Conservation (phyloP, 2,113 vertebrate species). For the Pleuronectes platessa region DNA sequence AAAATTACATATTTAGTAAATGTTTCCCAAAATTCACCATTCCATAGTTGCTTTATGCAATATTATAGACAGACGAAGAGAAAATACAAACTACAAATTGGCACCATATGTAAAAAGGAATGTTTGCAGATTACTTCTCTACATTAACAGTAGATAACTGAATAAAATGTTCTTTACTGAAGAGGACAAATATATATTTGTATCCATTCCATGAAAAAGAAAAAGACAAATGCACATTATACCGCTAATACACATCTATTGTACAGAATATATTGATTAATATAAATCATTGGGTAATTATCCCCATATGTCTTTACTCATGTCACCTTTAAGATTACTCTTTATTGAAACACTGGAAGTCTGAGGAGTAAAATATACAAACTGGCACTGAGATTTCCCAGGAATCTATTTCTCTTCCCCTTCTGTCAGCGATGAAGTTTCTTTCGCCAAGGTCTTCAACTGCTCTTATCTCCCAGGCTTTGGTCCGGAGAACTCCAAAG, state of each 20-base stretch:
- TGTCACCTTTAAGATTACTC: background rate
- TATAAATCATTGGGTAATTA: too few species aligned
- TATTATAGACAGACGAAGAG: background rate
- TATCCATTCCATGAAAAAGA: too few species aligned
- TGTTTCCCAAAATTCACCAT: too few species aligned
- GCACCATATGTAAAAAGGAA: too few species aligned
- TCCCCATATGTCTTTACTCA: background rate
- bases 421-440: conserved; percentile 34
- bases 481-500: conserved; percentile 43
- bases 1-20: too few species aligned
- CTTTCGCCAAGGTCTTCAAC: conserved; percentile 59
- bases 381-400: background rate
- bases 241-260: too few species aligned
- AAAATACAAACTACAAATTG: background rate
- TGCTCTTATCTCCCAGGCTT: conserved; percentile 42
- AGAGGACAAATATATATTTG: too few species aligned
- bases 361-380: conserved; percentile 33
- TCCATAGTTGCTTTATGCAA: background rate
- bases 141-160: too few species aligned
- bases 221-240: too few species aligned
- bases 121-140: too few species aligned
- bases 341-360: background rate
- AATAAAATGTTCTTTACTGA: too few species aligned
- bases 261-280: too few species aligned
- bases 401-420: conserved; percentile 42